Conservation (phyloP, 2,888 invertebrate species). For the Oscheius sp. region DNA sequence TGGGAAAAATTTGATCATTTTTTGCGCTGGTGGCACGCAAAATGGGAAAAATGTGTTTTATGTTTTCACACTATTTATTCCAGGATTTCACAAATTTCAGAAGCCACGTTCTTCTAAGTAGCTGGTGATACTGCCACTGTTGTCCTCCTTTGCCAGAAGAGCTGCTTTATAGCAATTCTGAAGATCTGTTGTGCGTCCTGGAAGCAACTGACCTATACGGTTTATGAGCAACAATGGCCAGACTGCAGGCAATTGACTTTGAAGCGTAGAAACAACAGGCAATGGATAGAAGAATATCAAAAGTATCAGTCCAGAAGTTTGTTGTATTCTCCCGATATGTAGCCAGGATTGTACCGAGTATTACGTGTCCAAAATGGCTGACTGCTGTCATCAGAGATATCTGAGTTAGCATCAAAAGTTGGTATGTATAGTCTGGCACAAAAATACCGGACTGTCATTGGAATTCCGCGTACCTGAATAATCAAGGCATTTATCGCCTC, state of each 20-base stretch:
- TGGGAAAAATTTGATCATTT: too few relatives aligned
- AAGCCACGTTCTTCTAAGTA: too few relatives aligned
- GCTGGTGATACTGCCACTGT: too few relatives aligned
- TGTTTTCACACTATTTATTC: too few relatives aligned
- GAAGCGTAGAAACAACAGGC: neutral
- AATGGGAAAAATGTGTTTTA: too few relatives aligned
- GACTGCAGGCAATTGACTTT: neutral
- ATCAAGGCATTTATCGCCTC: neutral
- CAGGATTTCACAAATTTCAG: too few relatives aligned
- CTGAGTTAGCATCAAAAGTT: neutral
- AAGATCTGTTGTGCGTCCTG: too few relatives aligned
- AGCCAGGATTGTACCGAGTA: neutral
- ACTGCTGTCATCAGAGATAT: neutral
- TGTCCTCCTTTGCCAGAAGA: too few relatives aligned
- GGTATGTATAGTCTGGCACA: too few relatives aligned
- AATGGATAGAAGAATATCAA: neutral
- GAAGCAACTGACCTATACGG: neutral
- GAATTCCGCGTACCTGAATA: neutral
- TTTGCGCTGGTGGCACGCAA: too few relatives aligned
- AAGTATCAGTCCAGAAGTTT: neutral
- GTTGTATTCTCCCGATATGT: neutral
- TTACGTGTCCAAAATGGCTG: neutral
- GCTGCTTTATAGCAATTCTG: too few relatives aligned
- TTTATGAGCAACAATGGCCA: neutral
- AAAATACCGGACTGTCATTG: too few relatives aligned